Percentiles rank a stretch among this genome's conserved stretches.
phyloP scores from a whole-genome alignment of 2,113 vertebrate genomes.

The Xenotilapia longispinis region DNA sequence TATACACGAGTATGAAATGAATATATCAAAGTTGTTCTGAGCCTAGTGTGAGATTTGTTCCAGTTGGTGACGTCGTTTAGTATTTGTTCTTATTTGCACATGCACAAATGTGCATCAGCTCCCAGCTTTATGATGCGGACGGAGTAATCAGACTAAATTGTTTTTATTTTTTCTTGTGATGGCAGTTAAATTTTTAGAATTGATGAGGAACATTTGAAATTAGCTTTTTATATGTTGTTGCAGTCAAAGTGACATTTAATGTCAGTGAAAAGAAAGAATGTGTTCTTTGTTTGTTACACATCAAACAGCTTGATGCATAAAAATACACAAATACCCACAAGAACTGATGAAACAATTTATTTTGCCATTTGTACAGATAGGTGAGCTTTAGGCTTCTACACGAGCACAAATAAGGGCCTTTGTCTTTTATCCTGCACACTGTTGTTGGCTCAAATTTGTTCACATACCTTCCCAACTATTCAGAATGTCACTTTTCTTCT shows the following conservation, averaged over 20 bases:
- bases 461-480: fast-evolving
- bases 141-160: neutral
- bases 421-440: neutral
- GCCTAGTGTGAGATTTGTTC: neutral
- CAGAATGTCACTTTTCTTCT: neutral
- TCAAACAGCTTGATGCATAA: neutral
- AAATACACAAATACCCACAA: neutral
- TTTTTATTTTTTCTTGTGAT: neutral
- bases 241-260: neutral
- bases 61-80: neutral
- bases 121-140: fast-evolving
- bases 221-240: neutral
- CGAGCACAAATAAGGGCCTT: neutral
- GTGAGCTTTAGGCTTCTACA: neutral
- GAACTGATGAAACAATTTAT: neutral
- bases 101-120: neutral
- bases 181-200: neutral
- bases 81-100: neutral
- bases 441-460: neutral
- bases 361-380: neutral
- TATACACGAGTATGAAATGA: neutral
- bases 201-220: neutral
- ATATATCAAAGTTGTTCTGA: neutral
- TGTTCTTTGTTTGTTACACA: fast-evolving
- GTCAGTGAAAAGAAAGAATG: neutral